These are phyloP conservation scores for Pituophis catenifer DNA, from an alignment of 2,113 vertebrate genomes.

Conservation along the genomic window DNA sequence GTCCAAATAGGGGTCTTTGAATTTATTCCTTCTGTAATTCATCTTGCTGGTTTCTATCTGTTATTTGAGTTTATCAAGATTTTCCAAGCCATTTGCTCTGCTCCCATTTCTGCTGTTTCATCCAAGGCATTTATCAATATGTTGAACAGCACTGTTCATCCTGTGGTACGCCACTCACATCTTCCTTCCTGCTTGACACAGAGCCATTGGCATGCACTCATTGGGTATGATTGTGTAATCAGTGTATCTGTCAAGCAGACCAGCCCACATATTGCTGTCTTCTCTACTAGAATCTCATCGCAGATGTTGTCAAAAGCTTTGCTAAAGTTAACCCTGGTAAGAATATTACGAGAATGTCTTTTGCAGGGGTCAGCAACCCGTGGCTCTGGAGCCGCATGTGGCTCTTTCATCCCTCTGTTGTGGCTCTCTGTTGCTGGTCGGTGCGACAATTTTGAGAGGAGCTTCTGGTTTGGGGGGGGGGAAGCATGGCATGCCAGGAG, in stretches of 20 bases:
- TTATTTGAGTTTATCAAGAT: not conserved
- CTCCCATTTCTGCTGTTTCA: not conserved
- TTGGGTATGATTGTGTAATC: not conserved
- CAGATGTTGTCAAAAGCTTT: not conserved
- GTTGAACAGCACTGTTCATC: not conserved
- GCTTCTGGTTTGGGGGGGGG: too few relatives aligned
- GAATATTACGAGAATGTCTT: not conserved
- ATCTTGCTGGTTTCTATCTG: not conserved
- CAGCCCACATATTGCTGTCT: not conserved
- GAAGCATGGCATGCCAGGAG: too few relatives aligned
- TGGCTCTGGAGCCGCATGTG: too few relatives aligned
- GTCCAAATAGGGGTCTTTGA: not conserved
- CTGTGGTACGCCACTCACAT: not conserved
- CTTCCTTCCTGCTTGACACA: not conserved
- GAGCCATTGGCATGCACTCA: not conserved
- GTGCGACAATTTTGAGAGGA: too few relatives aligned
- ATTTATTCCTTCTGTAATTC: not conserved
- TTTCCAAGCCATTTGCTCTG: not conserved
- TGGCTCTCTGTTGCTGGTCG: too few relatives aligned
- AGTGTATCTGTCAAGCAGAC: not conserved
- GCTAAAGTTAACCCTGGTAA: not conserved
- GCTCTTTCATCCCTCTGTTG: too few relatives aligned
- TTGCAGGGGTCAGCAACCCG: not conserved
- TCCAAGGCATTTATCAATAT: not conserved
- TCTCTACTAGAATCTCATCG: not conserved